Base-by-base conservation (phyloP, 2,113 vertebrate species). In the Gobius niger region DNA sequence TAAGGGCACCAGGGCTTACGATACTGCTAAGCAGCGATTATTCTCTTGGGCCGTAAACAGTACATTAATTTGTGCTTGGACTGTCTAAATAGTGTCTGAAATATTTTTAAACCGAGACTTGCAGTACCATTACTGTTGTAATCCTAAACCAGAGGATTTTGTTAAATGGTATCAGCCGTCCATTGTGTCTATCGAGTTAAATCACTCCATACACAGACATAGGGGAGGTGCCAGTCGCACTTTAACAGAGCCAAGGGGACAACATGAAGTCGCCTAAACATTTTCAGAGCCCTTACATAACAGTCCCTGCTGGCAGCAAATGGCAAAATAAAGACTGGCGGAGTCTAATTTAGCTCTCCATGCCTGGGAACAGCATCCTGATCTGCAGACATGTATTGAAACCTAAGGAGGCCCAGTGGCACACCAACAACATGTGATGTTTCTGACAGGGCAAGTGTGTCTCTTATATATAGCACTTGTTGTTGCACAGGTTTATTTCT, bases 261-360 rank as follows among this genome's bases (percentile, higher is more conserved):
- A 59, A 73, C 44, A 70, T 56, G 59, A 75, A 67, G 47, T 64
- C n/a, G 7, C 59, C 47, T 34, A 64, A 76, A 73, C 51, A 46
- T 54, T 72, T 68, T 50, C 63, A 61, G 73, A 9, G 49, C 56
- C 9, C 67, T 74, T 76, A 63, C 78, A 68, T 66, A 76, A 78
- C 18, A 5, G n/a, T 41, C 67, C n/a, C 73, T 18, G 53, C 59
- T 54, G 65, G 54, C 70, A 76, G 40, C 49, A 49, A 49, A 59
- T 62, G 60, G 64, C 59, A 16, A 13, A 65, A 66, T 60, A 63
- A 69, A 70, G 13, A 64, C 52, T 59, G 60, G 63, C 51, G 41
- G 64, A 18, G 24, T 71, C 70, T 79, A 59, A 73, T 76, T 79
- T 63, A 50, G 53, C 64, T 59, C 24, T 14, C 51, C 12, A 11